phyloP scores from a whole-genome alignment of 2,797 vertebrate species.

The Acrossocheilus wenchowensis region DNA sequence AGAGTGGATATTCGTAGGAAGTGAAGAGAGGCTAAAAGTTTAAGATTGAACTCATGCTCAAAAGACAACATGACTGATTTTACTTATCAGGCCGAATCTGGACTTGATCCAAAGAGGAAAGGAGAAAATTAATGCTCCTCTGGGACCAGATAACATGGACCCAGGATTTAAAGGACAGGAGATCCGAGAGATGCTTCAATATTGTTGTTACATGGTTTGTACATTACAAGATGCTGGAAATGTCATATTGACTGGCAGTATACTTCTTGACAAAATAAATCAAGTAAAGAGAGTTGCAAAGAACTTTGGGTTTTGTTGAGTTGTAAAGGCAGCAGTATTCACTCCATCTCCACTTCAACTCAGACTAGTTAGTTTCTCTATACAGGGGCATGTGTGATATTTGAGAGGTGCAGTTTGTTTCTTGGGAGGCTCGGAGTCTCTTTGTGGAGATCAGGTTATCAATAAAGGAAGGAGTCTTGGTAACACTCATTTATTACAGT shows the following conservation, averaged over 20 bases:
- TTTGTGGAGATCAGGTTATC: conserved; percentile 30
- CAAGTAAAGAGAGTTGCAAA: not conserved
- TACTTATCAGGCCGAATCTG: conserved; percentile 17
- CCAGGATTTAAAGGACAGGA: not conserved
- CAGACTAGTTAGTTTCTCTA: not conserved
- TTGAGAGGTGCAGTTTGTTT: conserved; percentile 27
- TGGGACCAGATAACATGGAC: not conserved
- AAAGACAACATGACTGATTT: conserved; percentile 55
- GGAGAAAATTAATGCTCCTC: not conserved
- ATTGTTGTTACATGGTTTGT: not conserved
- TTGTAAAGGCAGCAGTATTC: not conserved
- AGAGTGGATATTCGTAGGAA: conserved; percentile 64
- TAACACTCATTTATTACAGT: conserved; percentile 32
- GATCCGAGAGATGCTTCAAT: not conserved
- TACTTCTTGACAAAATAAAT: not conserved
- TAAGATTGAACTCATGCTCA: conserved; percentile 61
- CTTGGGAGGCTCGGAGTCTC: not conserved
- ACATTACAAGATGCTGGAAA: not conserved
- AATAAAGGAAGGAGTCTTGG: conserved; percentile 28
- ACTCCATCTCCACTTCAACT: not conserved
- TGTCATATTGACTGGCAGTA: not conserved
- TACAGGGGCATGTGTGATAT: not conserved
- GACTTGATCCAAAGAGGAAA: not conserved
- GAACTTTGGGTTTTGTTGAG: not conserved
- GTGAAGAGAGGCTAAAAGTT: conserved; percentile 61